A percentile compares a stretch with the other conserved stretches of the same genome.
Conservation (phyloP, 1,140 invertebrate species). For the Heliconius nattereri region DNA sequence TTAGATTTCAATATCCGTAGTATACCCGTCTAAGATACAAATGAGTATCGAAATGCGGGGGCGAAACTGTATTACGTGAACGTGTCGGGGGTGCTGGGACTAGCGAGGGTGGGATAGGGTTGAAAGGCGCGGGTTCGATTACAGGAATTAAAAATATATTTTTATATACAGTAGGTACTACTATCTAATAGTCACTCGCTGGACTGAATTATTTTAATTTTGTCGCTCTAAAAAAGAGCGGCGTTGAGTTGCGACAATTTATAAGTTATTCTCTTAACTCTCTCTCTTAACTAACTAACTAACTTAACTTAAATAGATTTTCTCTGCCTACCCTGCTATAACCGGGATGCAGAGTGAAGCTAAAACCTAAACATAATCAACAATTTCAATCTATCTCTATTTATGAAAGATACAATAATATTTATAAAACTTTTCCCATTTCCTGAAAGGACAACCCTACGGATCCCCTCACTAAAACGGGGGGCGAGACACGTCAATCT, state of each 20-base stretch:
- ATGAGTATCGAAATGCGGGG: conserved; percentile 68
- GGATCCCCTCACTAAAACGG: conserved; percentile 39
- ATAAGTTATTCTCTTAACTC: too few species aligned
- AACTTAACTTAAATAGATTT: not conserved
- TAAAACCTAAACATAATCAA: not conserved
- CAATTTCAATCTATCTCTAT: not conserved
- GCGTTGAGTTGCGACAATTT: too few species aligned
- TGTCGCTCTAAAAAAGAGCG: too few species aligned
- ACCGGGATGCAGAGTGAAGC: not conserved
- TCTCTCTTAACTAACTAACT: too few species aligned
- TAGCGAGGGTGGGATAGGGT: conserved; percentile 42
- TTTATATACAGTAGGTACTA: not conserved
- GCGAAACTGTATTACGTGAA: conserved; percentile 72
- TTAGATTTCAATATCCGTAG: conserved; percentile 23
- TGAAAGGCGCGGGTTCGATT: conserved; percentile 3
- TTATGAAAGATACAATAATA: not conserved
- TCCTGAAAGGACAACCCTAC: conserved; percentile 47
- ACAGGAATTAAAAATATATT: not conserved
- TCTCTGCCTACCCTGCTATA: not conserved
- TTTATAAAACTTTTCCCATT: not conserved
- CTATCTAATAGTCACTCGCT: too few species aligned
- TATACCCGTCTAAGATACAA: conserved; percentile 46
- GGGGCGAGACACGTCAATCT: conserved; percentile 68
- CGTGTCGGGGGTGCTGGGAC: conserved; percentile 41
- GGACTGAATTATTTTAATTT: too few species aligned